Evolutionary conservation across 2,888 invertebrate species (phyloP), one percentile per base, ranked within the genome.

Genomic region (Lissonota sp.): DNA sequence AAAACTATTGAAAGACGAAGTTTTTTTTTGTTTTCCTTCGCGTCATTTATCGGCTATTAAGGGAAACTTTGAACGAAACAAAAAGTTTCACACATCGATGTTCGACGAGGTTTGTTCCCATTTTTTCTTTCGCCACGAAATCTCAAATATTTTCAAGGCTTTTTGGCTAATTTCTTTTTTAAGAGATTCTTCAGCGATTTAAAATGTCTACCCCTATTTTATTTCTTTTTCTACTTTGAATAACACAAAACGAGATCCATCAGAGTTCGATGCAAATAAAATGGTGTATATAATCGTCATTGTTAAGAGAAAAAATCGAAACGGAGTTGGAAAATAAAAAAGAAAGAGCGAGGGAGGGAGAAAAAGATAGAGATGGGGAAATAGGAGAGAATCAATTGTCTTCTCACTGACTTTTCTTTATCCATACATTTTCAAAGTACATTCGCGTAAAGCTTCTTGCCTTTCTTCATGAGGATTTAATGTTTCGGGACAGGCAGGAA

Each of bases 201-300:
- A n/a, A n/a, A n/a, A n/a, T n/a, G 87, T 87, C 85, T 83, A 80
- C 86, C 86, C 86, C 26, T 46, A 6, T 40, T 26, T 46, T 39
- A 58, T 26, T 16, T 40, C 40, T 8, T 10, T n/a, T 12, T 88
- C 87, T 87, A 86, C 86, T 85, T 86, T 86, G 85, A 87, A 86
- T 85, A 85, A 82, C 71, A 57, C 62, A 53, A 79, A 83, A 60
- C 44, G 40, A 53, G 55, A 67, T 62, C 75, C 62, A 42, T 80
- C 62, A 14, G 57, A 39, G 49, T 66, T 60, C 40, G 3, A 26
- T 26, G 1, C 26, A 26, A 26, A 26, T 26, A 26, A 26, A 26
- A 26, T 26, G 26, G 26, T 26, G 26, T 26, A 26, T 26, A 26
- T 26, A 26, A 2, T 26, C 1, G 1, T 12, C 51, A 51, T 51